phyloP scores from a whole-genome alignment of 1,140 invertebrate genomes.

The Papilio glaucus region DNA sequence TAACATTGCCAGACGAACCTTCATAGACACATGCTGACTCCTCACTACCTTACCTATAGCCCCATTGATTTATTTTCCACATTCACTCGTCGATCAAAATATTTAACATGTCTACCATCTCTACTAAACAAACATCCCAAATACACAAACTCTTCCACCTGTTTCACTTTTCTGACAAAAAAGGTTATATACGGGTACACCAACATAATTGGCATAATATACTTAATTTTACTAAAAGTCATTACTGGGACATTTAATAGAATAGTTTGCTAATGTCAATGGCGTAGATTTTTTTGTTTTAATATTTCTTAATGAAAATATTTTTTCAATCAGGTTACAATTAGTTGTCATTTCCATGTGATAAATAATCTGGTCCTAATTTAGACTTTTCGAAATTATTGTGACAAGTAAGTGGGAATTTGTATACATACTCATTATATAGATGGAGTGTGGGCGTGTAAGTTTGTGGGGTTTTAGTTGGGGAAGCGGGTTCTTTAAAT shows the following conservation, averaged over 20 bases:
- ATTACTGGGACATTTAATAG: not conserved
- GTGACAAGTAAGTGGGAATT: conserved; percentile 44
- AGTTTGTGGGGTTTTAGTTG: not conserved
- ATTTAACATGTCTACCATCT: too few species aligned
- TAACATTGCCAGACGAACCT: too few species aligned
- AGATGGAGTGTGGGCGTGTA: too few species aligned
- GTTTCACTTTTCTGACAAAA: not conserved
- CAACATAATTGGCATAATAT: conserved; percentile 2
- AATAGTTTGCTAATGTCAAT: conserved; percentile 32
- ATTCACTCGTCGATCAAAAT: too few species aligned
- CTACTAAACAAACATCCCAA: too few species aligned
- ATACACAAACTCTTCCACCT: too few species aligned
- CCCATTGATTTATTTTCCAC: too few species aligned
- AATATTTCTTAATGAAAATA: conserved; percentile 52
- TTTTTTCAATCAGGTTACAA: conserved; percentile 58
- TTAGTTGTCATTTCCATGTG: conserved; percentile 27
- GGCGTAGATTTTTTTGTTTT: conserved; percentile 49
- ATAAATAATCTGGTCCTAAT: conserved; percentile 37
- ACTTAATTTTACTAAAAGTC: not conserved
- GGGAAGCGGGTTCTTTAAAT: not conserved
- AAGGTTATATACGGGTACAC: not conserved
- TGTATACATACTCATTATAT: not conserved
- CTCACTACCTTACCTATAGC: too few species aligned
- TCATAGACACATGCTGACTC: too few species aligned
- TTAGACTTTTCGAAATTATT: conserved; percentile 62